Base-by-base conservation (phyloP, 1,140 invertebrate species). In the Chionoecetes opilio region DNA sequence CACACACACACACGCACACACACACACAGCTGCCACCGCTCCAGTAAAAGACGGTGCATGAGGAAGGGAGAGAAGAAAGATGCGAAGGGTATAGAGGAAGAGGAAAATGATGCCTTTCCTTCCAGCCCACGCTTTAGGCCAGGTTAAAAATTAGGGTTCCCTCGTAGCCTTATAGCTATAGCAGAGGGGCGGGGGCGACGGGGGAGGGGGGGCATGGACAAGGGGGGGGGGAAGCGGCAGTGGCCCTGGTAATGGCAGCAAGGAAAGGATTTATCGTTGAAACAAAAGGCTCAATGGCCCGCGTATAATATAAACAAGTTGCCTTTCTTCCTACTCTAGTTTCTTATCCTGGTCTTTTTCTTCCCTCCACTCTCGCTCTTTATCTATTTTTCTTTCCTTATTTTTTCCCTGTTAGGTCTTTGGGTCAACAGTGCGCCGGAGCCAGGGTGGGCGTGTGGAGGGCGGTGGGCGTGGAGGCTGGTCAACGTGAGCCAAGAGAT, bases 261-360 rank as follows among this genome's bases (percentile, higher is more conserved):
- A n/a, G 63, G 63, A 75, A 75, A n/a, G 63, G 63, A 75, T 75
- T 75, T 75, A 75, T 75, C 63, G 63, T 75, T 75, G 63, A 75
- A 75, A 75, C 63, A 75, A 75, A 75, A 75, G 63, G 63, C 63
- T 75, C 63, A 75, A 75, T 75, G 63, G 63, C 63, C 63, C 63
- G 63, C 1, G 63, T 75, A 75, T 75, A 75, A 75, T 75, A 75
- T 75, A 75, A 75, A 75, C 63, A 75, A 75, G 63, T 75, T 75
- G 63, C 63, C 63, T 75, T 75, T 75, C 63, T 75, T 75, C n/a
- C 63, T 75, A 75, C 63, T n/a, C 63, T 75, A 75, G 21, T 75
- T 75, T 75, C 63, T 75, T 75, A 75, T 75, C 63, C 63, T 75
- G 0, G 63, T 75, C 21, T 75, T 11, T 75, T 75, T 75, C n/a